These are phyloP conservation scores for Tachysurus fulvidraco DNA, from an alignment of 2,113 vertebrate species.

Conservation along the genomic window DNA sequence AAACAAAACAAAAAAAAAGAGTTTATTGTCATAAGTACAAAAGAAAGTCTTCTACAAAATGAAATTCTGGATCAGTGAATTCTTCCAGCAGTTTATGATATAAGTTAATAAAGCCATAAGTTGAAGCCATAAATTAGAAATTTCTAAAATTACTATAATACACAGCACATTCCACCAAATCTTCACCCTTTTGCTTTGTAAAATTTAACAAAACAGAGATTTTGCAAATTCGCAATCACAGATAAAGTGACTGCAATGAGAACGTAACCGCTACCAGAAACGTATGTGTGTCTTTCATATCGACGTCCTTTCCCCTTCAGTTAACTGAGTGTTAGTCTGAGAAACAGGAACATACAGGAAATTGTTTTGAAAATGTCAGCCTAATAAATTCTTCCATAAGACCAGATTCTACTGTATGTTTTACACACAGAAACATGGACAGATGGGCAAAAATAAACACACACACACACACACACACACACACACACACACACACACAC, in stretches of 20 bases:
- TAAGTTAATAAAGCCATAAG: too few species aligned
- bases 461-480: not conserved
- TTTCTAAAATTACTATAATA: not conserved
- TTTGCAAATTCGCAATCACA: not conserved
- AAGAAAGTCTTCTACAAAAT: not conserved
- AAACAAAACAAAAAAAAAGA: too few species aligned
- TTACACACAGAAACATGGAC: conserved; percentile 8
- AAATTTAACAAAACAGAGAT: not conserved
- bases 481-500: not conserved
- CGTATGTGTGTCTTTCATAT: not conserved
- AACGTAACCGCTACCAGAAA: too few species aligned
- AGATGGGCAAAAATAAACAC: conserved; percentile 7
- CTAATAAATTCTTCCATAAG: not conserved
- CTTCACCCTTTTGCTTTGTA: not conserved
- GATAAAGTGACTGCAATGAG: not conserved
- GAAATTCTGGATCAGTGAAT: too few species aligned
- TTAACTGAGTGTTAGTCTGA: not conserved
- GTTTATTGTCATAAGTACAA: too few species aligned
- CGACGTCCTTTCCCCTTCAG: not conserved
- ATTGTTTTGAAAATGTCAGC: not conserved
- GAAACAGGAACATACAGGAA: too few species aligned
- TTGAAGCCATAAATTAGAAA: too few species aligned
- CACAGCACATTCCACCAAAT: too few species aligned
- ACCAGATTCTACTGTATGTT: not conserved
- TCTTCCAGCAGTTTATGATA: too few species aligned